Evolutionary conservation across 2,888 invertebrate genomes (phyloP).

Genomic region (Melieria picta): DNA sequence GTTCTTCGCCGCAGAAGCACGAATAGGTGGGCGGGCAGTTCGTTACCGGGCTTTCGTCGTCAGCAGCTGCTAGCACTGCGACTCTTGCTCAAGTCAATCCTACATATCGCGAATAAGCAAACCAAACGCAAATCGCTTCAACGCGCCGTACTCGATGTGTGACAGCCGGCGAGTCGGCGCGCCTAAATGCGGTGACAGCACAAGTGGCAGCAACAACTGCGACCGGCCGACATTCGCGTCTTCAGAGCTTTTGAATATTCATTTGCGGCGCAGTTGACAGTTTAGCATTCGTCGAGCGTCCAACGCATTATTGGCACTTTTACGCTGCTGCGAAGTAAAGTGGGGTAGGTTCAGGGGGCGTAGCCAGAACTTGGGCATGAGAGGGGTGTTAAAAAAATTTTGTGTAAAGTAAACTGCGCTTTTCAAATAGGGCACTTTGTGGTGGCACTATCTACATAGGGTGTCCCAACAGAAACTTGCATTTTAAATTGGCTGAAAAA

Average conservation of each 20-base stretch:
- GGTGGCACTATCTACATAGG: no score
- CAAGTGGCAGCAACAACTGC: background rate
- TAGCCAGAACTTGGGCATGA: no score
- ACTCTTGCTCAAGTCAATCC: background rate
- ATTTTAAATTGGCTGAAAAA: no score
- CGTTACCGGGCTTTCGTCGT: no score
- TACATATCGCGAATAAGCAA: background rate
- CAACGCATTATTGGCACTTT: constrained; percentile 8
- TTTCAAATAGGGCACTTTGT: no score
- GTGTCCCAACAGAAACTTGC: no score
- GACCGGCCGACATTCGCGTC: background rate
- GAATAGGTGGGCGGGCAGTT: no score
- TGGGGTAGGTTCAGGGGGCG: no score
- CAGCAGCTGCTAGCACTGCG: background rate
- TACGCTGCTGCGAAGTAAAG: background rate
- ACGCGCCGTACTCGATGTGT: background rate
- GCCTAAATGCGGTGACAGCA: background rate
- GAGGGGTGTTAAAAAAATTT: no score
- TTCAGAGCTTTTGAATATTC: constrained; percentile 31
- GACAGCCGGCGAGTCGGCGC: background rate
- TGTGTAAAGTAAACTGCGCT: no score
- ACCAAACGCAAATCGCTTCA: background rate
- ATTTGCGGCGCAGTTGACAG: constrained; percentile 16
- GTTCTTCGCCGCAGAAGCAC: no score
- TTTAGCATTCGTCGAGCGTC: constrained; percentile 6